phyloP scores from a whole-genome alignment of 2,888 invertebrate genomes.

The Agrochola litura region DNA sequence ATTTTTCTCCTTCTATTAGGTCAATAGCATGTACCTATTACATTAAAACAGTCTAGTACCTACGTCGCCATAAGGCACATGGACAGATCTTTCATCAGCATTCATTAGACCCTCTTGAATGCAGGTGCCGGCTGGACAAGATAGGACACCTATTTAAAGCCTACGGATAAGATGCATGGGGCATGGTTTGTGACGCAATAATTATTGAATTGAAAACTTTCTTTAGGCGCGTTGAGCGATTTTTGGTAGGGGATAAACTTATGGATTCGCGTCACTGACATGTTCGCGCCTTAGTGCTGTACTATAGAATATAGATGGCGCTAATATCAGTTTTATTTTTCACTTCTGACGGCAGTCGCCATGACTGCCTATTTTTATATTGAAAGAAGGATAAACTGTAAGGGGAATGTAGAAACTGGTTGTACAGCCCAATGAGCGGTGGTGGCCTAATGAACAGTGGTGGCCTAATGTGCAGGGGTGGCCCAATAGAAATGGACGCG shows the following conservation, averaged over 20 bases:
- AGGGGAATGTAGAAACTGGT: not conserved
- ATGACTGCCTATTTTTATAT: too few species aligned
- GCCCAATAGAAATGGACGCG: too few species aligned
- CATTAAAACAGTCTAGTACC: not conserved
- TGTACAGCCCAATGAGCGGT: not conserved
- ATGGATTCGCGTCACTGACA: too few species aligned
- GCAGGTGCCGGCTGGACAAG: not conserved
- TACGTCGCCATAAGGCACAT: not conserved
- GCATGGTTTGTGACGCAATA: not conserved
- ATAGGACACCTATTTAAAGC: not conserved
- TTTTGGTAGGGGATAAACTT: too few species aligned
- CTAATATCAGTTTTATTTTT: too few species aligned
- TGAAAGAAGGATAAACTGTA: not conserved
- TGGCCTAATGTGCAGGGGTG: too few species aligned
- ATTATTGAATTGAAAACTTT: not conserved
- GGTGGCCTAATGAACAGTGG: too few species aligned
- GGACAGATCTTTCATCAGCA: not conserved
- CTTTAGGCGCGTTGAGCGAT: too few species aligned
- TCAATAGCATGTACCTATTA: constrained; percentile 2
- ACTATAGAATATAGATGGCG: too few species aligned
- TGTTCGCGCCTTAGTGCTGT: too few species aligned
- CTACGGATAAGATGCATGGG: not conserved
- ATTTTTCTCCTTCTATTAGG: not conserved
- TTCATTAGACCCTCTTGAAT: not conserved
- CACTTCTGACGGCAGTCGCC: too few species aligned